Evolutionary conservation across 2,888 invertebrate genomes (phyloP).

Genomic region (Protodeltote pygarga): DNA sequence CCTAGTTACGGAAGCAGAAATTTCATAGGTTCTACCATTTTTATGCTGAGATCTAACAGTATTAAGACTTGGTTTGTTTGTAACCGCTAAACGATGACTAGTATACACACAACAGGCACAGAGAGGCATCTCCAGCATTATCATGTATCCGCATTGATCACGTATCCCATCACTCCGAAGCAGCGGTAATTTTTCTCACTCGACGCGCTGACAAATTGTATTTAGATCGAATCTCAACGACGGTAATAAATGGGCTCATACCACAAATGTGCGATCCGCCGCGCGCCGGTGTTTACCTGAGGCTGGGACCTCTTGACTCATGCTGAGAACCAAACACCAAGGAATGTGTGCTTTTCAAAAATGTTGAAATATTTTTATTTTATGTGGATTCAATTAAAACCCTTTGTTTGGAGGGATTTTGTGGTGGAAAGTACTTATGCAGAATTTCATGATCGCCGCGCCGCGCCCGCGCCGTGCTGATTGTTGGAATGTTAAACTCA

Average conservation of each 20-base stretch:
- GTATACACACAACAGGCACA: too few species aligned
- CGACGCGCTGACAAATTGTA: neutral
- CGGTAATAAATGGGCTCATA: neutral
- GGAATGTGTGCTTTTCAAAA: constrained; percentile 2
- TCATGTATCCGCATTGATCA: too few species aligned
- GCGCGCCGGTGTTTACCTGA: neutral
- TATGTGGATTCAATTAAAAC: constrained; percentile 12
- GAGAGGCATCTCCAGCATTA: too few species aligned
- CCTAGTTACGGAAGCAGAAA: too few species aligned
- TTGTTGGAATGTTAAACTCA: neutral
- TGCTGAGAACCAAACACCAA: neutral
- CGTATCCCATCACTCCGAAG: too few species aligned
- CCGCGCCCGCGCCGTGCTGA: too few species aligned
- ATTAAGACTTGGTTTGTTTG: too few species aligned
- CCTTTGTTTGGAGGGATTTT: neutral
- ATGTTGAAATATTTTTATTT: constrained; percentile 22
- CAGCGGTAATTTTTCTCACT: neutral
- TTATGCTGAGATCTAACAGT: too few species aligned
- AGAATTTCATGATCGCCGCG: too few species aligned
- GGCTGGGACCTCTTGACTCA: too few species aligned
- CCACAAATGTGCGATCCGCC: neutral
- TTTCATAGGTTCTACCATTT: too few species aligned
- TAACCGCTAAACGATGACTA: too few species aligned
- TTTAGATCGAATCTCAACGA: constrained; percentile 1
- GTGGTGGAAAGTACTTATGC: neutral